Percentiles rank a stretch among this genome's conserved stretches.
Conservation (phyloP, 2,797 vertebrate genomes). For the Oryzias sinensis region DNA sequence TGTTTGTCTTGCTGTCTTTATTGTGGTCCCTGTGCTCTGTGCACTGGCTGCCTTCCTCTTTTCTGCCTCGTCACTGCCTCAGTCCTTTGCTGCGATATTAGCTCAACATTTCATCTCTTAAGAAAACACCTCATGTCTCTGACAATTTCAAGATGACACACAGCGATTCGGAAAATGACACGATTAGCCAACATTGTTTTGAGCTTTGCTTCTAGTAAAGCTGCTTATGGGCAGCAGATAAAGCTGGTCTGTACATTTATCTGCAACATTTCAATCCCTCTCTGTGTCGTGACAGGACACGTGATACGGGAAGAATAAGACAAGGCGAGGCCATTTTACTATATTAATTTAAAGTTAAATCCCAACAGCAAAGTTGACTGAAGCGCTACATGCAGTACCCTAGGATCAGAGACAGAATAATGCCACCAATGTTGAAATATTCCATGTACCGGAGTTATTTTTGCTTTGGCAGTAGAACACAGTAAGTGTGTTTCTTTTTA, state of each 20-base stretch:
- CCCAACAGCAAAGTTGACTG: conserved; percentile 27
- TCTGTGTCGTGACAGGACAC: conserved; percentile 56
- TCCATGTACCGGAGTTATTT: conserved; percentile 22
- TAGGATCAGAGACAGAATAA: conserved; percentile 55
- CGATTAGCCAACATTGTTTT: conserved; percentile 69
- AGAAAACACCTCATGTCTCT: conserved; percentile 58
- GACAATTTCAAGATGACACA: conserved; percentile 53
- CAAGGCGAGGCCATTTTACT: conserved; percentile 49
- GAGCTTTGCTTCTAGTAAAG: conserved; percentile 67
- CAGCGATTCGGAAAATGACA: conserved; percentile 55
- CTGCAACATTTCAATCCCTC: conserved; percentile 67
- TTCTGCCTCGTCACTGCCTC: conserved; percentile 34
- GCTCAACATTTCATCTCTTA: conserved; percentile 46
- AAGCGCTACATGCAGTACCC: conserved; percentile 10
- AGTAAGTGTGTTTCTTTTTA: conserved; percentile 49
- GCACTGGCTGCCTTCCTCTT: conserved; percentile 8
- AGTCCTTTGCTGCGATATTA: conserved; percentile 30
- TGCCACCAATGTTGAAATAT: conserved; percentile 32
- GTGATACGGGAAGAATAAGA: conserved; percentile 43
- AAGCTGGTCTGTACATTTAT: conserved; percentile 67
- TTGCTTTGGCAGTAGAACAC: conserved; percentile 44
- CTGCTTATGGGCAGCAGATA: conserved; percentile 71
- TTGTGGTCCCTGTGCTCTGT: conserved; percentile 42
- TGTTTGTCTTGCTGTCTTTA: conserved; percentile 70
- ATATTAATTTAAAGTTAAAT: conserved; percentile 56